Evolutionary conservation across 2,797 vertebrate species (phyloP).

Genomic region (Eulemur mongoz): DNA sequence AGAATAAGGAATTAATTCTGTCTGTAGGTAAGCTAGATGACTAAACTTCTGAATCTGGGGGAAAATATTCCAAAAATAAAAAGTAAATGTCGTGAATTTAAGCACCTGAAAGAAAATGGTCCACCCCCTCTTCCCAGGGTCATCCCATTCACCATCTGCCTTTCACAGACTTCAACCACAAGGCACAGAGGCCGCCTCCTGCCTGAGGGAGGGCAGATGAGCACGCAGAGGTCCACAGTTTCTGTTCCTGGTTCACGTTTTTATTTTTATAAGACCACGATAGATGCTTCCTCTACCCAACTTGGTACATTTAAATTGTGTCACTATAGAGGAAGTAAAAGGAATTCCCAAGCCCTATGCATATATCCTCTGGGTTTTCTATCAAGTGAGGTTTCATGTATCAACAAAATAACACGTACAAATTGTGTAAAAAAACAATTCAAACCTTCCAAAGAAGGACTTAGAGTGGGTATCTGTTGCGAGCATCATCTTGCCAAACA

Average conservation of each 20-base stretch:
- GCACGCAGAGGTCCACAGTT: neutral
- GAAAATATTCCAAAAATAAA: neutral
- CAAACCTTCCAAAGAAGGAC: neutral
- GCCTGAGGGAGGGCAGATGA: neutral
- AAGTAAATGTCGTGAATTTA: neutral
- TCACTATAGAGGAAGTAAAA: constrained; percentile 22
- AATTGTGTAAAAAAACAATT: neutral
- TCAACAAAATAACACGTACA: neutral
- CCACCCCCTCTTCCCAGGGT: neutral
- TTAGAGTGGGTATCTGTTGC: neutral
- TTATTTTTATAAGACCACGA: neutral
- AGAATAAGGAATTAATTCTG: neutral
- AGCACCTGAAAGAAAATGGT: neutral
- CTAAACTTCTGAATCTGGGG: neutral
- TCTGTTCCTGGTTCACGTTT: neutral
- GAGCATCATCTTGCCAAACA: constrained; percentile 20
- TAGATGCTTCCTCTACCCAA: neutral
- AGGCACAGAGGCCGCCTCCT: neutral
- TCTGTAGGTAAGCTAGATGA: neutral
- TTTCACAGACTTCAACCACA: neutral
- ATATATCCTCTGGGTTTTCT: neutral
- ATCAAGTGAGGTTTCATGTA: neutral
- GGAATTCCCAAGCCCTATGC: constrained; percentile 20
- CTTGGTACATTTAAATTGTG: neutral
- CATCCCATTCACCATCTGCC: neutral